Evolutionary conservation across 2,888 invertebrate genomes (phyloP).

Genomic region (Linnaemya tessellans): DNA sequence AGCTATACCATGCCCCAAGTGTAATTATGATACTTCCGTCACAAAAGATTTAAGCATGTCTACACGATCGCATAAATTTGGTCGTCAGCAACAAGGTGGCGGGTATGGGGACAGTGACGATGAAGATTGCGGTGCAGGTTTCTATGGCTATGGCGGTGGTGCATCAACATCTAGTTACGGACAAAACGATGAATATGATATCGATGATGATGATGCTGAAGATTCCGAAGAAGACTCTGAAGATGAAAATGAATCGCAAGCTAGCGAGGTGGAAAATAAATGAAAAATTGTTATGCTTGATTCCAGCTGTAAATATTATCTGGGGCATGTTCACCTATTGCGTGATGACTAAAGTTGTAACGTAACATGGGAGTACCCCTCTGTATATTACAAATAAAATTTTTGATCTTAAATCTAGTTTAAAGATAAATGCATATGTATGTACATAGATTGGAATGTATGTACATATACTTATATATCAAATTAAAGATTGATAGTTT

Average conservation of each 20-base stretch:
- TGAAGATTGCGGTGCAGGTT: constrained; percentile 84
- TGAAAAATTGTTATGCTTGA: too few species aligned
- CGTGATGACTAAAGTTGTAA: too few species aligned
- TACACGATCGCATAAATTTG: constrained; percentile 95
- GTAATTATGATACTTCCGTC: constrained; percentile 95
- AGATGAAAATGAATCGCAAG: constrained; percentile 75
- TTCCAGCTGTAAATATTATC: too few species aligned
- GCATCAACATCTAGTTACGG: constrained; percentile 69
- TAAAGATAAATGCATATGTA: too few species aligned
- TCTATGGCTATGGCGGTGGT: constrained; percentile 77
- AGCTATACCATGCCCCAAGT: constrained; percentile 96
- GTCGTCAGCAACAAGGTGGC: constrained; percentile 89
- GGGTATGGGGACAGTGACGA: constrained; percentile 86
- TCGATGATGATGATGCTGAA: constrained; percentile 84
- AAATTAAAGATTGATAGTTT: too few species aligned
- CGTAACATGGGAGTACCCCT: too few species aligned
- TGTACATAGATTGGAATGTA: too few species aligned
- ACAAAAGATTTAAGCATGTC: constrained; percentile 98
- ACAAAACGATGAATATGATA: constrained; percentile 77
- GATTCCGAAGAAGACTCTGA: constrained; percentile 75
- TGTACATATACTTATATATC: too few species aligned
- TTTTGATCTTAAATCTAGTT: too few species aligned
- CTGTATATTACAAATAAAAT: too few species aligned
- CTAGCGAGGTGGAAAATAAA: constrained; percentile 73
- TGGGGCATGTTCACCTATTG: too few species aligned